Conservation (phyloP, 2,113 vertebrate genomes). For the Ivindomyrus marchei region DNA sequence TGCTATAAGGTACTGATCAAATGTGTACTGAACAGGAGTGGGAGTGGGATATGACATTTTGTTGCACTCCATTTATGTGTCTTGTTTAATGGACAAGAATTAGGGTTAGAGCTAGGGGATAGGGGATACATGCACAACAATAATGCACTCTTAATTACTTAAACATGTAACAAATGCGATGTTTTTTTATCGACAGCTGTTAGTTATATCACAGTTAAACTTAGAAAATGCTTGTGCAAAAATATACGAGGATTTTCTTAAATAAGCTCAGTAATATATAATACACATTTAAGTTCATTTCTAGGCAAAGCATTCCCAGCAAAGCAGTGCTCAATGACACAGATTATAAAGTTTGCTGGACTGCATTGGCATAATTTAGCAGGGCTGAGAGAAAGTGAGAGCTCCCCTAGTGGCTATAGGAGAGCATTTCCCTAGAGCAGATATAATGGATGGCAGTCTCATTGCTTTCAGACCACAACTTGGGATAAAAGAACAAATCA, state of each 20-base stretch:
- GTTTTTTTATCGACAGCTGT: background rate
- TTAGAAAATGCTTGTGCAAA: background rate
- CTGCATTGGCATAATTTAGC: background rate
- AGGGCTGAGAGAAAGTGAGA: background rate
- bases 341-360: background rate
- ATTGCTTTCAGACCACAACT: background rate
- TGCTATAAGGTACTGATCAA: constrained; percentile 58
- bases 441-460: background rate
- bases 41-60: background rate
- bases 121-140: background rate
- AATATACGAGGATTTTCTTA: background rate
- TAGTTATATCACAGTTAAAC: background rate
- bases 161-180: background rate
- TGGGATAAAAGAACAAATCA: background rate
- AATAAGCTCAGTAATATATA: background rate
- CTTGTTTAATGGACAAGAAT: background rate
- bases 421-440: background rate
- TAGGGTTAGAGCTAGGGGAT: background rate
- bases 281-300: background rate
- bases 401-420: background rate
- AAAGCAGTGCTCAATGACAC: background rate
- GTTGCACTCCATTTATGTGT: background rate
- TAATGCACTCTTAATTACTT: background rate
- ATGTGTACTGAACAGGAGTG: background rate
- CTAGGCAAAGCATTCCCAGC: background rate